These are phyloP conservation scores for Galagoides demidoff DNA, from an alignment of 2,797 vertebrate species.

Conservation along the genomic window DNA sequence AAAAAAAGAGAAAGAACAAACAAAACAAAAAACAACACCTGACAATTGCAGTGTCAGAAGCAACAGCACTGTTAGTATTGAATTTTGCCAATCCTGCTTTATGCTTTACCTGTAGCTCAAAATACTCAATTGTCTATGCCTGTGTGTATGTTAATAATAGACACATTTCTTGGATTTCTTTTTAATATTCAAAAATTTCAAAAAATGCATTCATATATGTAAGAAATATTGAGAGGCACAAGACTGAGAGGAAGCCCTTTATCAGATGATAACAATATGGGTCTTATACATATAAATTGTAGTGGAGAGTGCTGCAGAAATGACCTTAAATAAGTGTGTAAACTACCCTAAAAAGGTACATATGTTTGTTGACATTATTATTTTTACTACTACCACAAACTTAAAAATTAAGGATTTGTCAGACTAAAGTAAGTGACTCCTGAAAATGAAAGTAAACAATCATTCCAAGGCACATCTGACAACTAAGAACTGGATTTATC, in stretches of 20 bases:
- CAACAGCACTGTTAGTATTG: not conserved
- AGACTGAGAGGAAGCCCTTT: not conserved
- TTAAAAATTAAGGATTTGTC: not conserved
- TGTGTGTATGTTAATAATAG: not conserved
- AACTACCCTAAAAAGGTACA: not conserved
- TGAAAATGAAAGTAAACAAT: not conserved
- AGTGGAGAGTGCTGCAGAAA: not conserved
- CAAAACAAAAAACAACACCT: not conserved
- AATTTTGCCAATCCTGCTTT: conserved; percentile 5
- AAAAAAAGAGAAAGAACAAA: no score
- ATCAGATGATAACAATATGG: not conserved
- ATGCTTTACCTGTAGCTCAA: not conserved
- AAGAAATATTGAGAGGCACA: not conserved
- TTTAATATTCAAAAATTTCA: not conserved
- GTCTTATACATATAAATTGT: not conserved
- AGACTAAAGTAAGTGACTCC: not conserved
- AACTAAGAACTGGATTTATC: not conserved
- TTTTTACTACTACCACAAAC: conserved; percentile 6
- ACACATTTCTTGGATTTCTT: not conserved
- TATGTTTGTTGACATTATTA: not conserved
- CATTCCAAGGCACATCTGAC: not conserved
- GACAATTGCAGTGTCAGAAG: not conserved
- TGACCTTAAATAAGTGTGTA: not conserved
- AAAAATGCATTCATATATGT: not conserved
- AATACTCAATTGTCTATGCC: not conserved